phyloP scores from a whole-genome alignment of 2,797 vertebrate species.

The Gallirallus australis region DNA sequence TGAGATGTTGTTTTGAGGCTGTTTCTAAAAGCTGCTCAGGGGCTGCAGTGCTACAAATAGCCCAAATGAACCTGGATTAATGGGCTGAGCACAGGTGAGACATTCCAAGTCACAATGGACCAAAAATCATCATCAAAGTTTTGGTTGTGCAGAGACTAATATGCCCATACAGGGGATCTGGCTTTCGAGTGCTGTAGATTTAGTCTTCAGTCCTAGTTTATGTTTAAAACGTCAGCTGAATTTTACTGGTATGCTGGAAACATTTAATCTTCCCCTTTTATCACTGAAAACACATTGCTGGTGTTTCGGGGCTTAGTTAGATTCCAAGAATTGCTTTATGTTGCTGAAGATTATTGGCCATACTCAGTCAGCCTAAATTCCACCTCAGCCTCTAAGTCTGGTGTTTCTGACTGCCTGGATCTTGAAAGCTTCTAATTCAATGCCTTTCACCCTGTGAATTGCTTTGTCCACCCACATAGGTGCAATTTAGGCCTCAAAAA shows the following conservation, averaged over 20 bases:
- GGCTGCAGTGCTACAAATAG: background rate
- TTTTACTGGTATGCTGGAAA: background rate
- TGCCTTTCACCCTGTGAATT: background rate
- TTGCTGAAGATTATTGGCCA: background rate
- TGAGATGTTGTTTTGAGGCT: background rate
- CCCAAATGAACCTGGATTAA: background rate
- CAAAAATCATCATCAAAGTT: background rate
- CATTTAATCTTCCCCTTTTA: slow-evolving; percentile 27
- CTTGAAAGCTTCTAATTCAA: background rate
- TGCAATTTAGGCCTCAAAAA: background rate
- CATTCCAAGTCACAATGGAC: background rate
- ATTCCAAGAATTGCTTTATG: slow-evolving; percentile 17
- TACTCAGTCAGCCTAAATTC: slow-evolving; percentile 3
- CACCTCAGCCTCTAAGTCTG: background rate
- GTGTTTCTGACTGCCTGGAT: background rate
- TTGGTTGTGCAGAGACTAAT: background rate
- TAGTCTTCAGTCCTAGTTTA: background rate
- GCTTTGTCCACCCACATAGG: background rate
- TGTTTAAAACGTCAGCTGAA: background rate
- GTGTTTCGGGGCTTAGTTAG: slow-evolving; percentile 13
- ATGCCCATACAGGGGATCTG: background rate
- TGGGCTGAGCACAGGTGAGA: background rate
- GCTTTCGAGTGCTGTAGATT: background rate
- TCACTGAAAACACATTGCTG: slow-evolving; percentile 13
- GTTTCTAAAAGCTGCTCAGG: background rate